These are phyloP conservation scores for Polietes domitor DNA, from an alignment of 2,888 invertebrate species.

Conservation along the genomic window DNA sequence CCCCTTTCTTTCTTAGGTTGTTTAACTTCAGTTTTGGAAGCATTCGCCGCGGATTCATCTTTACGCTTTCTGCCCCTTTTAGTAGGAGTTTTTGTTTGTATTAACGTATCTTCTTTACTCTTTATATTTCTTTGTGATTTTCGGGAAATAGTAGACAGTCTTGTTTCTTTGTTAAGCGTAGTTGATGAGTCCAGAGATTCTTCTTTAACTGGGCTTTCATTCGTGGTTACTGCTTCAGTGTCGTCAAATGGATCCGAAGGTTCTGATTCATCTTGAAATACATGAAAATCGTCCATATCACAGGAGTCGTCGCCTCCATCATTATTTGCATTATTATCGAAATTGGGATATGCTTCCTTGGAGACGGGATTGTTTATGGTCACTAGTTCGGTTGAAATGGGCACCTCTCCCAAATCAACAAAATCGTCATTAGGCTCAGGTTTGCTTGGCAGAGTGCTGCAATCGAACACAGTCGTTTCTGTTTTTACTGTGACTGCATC, in stretches of 20 bases:
- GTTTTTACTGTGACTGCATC: neutral
- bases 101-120: neutral
- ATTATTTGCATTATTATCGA: neutral
- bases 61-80: neutral
- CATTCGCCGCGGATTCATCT: neutral
- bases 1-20: slow-evolving; percentile 15
- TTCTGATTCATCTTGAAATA: neutral
- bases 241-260: slow-evolving; percentile 60
- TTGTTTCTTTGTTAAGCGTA: neutral
- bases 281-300: neutral
- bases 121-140: neutral
- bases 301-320: neutral
- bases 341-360: neutral
- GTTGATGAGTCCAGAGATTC: neutral
- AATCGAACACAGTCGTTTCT: neutral
- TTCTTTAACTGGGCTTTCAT: neutral
- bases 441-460: neutral
- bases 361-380: neutral
- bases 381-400: neutral
- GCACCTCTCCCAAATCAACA: slow-evolving; percentile 38
- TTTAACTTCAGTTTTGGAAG: neutral
- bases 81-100: slow-evolving; percentile 59
- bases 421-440: slow-evolving; percentile 53
- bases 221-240: slow-evolving; percentile 39
- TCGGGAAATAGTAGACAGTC: neutral